These are phyloP conservation scores for Phoxinus phoxinus DNA, from an alignment of 2,113 vertebrate genomes.

Conservation along the genomic window DNA sequence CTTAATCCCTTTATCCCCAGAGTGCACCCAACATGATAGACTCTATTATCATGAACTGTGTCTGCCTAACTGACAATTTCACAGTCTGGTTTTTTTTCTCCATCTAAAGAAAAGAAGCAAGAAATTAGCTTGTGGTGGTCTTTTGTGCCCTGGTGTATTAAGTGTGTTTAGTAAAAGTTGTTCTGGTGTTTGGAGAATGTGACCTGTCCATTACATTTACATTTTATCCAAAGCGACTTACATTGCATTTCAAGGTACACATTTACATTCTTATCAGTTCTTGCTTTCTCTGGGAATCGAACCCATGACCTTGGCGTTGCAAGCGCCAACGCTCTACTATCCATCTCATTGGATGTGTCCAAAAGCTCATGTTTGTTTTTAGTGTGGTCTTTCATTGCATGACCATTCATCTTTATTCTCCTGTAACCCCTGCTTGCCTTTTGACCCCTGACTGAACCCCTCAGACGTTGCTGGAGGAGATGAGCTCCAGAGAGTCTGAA, in stretches of 20 bases:
- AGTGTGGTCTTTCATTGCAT: conserved; percentile 23
- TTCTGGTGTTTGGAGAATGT: background rate
- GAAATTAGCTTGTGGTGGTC: conserved; percentile 19
- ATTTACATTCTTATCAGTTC: too few relatives aligned
- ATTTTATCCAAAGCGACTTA: too few relatives aligned
- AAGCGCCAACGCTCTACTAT: too few relatives aligned
- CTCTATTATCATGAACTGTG: conserved; percentile 34
- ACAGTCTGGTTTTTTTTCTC: conserved; percentile 22
- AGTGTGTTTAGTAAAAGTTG: background rate
- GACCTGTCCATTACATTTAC: too few relatives aligned
- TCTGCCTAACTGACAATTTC: conserved; percentile 25
- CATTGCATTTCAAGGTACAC: too few relatives aligned
- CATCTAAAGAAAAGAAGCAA: conserved; percentile 26
- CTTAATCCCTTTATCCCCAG: conserved; percentile 51
- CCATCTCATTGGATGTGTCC: background rate
- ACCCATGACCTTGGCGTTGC: too few relatives aligned
- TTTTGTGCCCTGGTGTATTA: background rate
- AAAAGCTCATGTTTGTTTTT: conserved; percentile 6
- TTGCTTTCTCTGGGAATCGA: too few relatives aligned
- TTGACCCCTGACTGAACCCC: conserved; percentile 52
- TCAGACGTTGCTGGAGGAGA: conserved; percentile 96
- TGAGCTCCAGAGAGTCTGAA: conserved; percentile 87
- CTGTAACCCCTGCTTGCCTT: conserved; percentile 71
- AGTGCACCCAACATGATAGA: conserved; percentile 37
- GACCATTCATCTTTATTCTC: conserved; percentile 37